phyloP scores from a whole-genome alignment of 2,888 invertebrate genomes.

The Phaonia tiefii region DNA sequence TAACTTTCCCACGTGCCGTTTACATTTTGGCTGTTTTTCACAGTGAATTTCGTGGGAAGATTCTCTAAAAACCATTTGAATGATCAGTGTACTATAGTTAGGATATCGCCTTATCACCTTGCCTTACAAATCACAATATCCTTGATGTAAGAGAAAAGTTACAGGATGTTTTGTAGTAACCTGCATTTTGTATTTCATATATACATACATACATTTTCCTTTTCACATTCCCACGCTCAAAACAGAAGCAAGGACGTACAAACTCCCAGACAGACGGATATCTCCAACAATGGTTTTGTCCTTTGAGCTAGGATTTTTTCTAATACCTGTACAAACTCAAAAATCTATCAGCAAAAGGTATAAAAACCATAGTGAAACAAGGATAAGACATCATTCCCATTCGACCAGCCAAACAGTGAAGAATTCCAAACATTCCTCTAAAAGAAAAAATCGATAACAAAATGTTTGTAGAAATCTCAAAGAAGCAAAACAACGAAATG shows the following conservation, averaged over 20 bases:
- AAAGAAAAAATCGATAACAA: no score
- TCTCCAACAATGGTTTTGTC: conserved; percentile 5
- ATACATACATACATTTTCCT: no score
- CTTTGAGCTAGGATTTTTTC: conserved; percentile 63
- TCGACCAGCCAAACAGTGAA: conserved; percentile 74
- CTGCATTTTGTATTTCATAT: no score
- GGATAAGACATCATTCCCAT: conserved; percentile 77
- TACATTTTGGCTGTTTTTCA: no score
- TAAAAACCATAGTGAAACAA: conserved; percentile 73
- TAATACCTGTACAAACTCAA: conserved; percentile 68
- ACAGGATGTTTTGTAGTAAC: no score
- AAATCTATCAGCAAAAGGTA: conserved; percentile 67
- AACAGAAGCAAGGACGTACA: conserved; percentile 32
- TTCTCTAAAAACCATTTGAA: no score
- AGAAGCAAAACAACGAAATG: conserved; percentile 58
- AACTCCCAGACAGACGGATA: conserved; percentile 12
- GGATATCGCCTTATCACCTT: no score
- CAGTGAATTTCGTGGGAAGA: no score
- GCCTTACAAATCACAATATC: no score
- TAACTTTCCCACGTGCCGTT: no score
- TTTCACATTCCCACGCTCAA: not conserved
- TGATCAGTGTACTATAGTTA: no score
- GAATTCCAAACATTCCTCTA: conserved; percentile 39
- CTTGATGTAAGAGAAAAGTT: no score
- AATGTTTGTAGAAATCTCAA: conserved; percentile 9